phyloP scores from a whole-genome alignment of 23 tunicate genomes.

The Botrylloides violaceus region DNA sequence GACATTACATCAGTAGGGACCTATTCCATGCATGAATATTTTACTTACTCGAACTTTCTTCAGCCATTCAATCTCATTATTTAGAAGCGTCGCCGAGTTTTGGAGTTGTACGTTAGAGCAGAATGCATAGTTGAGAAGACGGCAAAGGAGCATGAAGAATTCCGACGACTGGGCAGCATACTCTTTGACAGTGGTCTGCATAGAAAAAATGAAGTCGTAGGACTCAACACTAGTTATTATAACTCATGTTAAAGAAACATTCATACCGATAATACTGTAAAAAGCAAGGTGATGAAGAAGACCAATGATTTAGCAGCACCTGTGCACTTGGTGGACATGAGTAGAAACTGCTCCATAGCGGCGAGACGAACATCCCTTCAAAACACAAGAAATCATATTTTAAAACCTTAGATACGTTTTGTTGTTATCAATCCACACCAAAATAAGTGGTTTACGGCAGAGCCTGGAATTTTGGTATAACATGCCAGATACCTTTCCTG shows the following conservation, averaged over 20 bases:
- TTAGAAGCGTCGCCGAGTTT: slow-evolving; percentile 13
- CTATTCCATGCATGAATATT: too few relatives aligned
- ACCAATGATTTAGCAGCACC: slow-evolving; percentile 17
- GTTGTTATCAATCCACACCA: not conserved
- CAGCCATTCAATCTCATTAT: slow-evolving; percentile 27
- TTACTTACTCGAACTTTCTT: slow-evolving; percentile 18
- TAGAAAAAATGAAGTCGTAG: not conserved
- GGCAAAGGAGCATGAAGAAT: slow-evolving; percentile 22
- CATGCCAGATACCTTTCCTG: too few relatives aligned
- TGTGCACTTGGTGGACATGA: slow-evolving; percentile 22
- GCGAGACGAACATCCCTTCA: slow-evolving; percentile 16
- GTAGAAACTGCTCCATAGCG: slow-evolving; percentile 21
- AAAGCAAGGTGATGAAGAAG: slow-evolving; percentile 24
- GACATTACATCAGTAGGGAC: too few relatives aligned
- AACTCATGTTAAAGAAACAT: too few relatives aligned
- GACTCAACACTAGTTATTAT: too few relatives aligned
- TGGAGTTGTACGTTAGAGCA: slow-evolving; percentile 11
- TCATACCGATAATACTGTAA: slow-evolving; percentile 19
- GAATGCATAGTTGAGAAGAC: slow-evolving; percentile 19
- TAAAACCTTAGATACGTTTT: not conserved
- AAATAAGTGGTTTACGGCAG: not conserved
- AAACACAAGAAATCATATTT: not conserved
- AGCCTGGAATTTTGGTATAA: not conserved
- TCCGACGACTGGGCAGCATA: slow-evolving; percentile 22
- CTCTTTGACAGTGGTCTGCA: slow-evolving; percentile 23